These are phyloP conservation scores for Oncorhynchus kisutch DNA, from an alignment of 2,113 vertebrate species.

Conservation along the genomic window DNA sequence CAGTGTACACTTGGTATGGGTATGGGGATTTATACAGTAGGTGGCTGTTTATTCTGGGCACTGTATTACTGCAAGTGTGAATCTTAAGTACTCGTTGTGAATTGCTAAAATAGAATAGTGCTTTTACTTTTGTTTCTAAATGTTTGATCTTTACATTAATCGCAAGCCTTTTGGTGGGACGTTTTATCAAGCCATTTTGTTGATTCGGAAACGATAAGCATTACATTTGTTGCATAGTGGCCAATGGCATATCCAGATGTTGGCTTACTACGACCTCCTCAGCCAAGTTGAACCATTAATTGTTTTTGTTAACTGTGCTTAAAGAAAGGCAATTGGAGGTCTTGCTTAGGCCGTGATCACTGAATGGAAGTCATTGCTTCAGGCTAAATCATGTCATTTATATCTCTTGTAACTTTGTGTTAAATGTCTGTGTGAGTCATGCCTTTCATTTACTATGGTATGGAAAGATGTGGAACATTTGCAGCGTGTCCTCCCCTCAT, in stretches of 20 bases:
- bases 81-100: no score
- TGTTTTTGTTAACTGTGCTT: not conserved
- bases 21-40: not conserved
- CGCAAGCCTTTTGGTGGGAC: not conserved
- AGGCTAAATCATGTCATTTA: slow-evolving; percentile 34
- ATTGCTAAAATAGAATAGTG: not conserved
- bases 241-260: not conserved
- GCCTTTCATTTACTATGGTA: no score
- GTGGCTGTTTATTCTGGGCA: not conserved
- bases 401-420: slow-evolving; percentile 30
- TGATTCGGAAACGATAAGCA: not conserved
- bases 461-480: slow-evolving; percentile 12
- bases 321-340: not conserved
- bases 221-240: not conserved
- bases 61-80: not conserved
- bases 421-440: slow-evolving; percentile 25
- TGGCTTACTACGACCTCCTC: not conserved
- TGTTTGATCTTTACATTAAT: not conserved
- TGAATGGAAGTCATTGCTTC: not conserved
- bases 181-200: not conserved
- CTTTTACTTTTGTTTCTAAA: not conserved
- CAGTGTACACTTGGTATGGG: not conserved
- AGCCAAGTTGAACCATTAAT: not conserved
- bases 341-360: not conserved
- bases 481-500: slow-evolving; percentile 21